phyloP scores from a whole-genome alignment of 92 coral and sea anemone species.

The Anthopleura xanthogrammica region DNA sequence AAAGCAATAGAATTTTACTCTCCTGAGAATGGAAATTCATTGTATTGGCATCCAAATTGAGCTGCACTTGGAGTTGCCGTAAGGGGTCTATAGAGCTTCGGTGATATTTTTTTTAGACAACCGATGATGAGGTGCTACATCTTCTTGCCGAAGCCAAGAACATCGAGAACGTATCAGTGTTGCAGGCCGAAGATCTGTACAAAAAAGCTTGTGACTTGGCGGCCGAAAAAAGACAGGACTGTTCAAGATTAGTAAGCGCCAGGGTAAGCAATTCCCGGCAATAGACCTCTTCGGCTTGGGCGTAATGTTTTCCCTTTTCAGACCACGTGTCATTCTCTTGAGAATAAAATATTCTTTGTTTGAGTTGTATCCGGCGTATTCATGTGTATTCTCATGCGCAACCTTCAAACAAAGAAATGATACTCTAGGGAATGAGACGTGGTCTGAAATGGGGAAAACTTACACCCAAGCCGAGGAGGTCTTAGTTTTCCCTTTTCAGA shows the following conservation, averaged over 20 bases:
- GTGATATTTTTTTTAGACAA: conserved; percentile 28
- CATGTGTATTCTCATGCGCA: no score
- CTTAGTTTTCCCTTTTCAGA: no score
- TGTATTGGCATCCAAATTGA: no score
- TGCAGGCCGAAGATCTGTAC: conserved; percentile 69
- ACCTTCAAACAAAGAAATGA: no score
- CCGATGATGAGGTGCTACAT: conserved; percentile 37
- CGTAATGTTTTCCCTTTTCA: not conserved
- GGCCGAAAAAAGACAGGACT: not conserved
- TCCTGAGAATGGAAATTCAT: no score
- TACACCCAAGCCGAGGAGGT: no score
- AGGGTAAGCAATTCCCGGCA: not conserved
- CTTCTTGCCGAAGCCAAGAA: conserved; percentile 55
- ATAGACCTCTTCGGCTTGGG: not conserved
- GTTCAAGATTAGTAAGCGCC: not conserved
- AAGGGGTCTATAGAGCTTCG: not conserved
- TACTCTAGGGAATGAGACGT: no score
- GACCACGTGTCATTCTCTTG: no score
- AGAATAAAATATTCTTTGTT: no score
- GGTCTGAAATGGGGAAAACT: no score
- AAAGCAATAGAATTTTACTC: no score
- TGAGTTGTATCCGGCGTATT: no score
- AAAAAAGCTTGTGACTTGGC: conserved; percentile 39
- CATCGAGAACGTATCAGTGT: conserved; percentile 55
- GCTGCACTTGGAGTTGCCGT: not conserved